A percentile compares a stretch with the other conserved stretches of the same genome.
These are phyloP conservation scores for Slavum lentiscoides DNA, from an alignment of 2,888 invertebrate genomes.

Conservation along the genomic window DNA sequence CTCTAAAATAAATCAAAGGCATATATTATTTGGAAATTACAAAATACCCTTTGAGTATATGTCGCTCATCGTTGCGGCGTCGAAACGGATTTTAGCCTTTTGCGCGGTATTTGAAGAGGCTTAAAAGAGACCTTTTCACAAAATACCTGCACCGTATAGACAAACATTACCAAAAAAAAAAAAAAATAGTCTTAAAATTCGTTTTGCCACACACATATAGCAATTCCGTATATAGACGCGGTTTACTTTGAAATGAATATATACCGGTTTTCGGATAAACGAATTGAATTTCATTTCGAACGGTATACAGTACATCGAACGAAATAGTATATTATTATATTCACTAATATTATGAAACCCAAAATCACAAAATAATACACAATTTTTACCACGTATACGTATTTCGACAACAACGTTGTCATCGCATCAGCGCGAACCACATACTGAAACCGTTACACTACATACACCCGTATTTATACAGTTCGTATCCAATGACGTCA, in stretches of 20 bases:
- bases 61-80: not conserved
- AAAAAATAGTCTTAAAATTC: not conserved
- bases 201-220: not conserved
- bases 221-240: not conserved
- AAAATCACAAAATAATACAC: too few relatives aligned
- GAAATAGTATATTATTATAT: not conserved
- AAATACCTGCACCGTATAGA: not conserved
- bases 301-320: not conserved
- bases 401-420: too few relatives aligned
- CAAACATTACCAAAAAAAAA: conserved; percentile 13
- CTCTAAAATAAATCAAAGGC: conserved; percentile 8
- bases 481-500: too few relatives aligned
- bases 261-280: not conserved
- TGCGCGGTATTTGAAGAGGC: conserved; percentile 22
- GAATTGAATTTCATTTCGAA: conserved; percentile 30
- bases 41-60: not conserved
- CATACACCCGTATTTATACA: too few relatives aligned
- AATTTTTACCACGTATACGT: too few relatives aligned
- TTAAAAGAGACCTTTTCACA: conserved; percentile 17
- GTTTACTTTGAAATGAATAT: conserved; percentile 1
- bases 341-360: too few relatives aligned
- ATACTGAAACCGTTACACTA: too few relatives aligned
- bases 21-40: conserved; percentile 23
- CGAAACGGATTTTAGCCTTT: conserved; percentile 15
- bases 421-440: too few relatives aligned